Evolutionary conservation across 2,888 invertebrate species (phyloP), one percentile per base, ranked within the genome.

Genomic region (Leucania comma): DNA sequence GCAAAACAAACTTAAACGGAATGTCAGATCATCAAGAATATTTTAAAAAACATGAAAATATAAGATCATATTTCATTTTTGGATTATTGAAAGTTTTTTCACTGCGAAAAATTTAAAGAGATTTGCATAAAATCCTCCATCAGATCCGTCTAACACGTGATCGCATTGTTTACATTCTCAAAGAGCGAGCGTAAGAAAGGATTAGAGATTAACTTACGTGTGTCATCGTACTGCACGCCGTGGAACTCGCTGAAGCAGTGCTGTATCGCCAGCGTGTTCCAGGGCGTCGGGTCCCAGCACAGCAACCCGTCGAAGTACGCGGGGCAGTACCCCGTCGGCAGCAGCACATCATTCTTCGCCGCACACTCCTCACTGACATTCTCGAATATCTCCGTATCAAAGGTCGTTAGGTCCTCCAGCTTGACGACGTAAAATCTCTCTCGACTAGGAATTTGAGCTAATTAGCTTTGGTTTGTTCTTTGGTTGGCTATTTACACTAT

Each of bases 231-330:
- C 82, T 96, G 97, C 70, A 98, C 97, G 73, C 98, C 98, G 83
- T 97, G 96, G 71, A 98, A 96, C 87, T 98, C 97, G 59, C 97
- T 97, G 88, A 98, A 98, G 91, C 99, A 99, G 60, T 97, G 97
- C 81, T 98, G 96, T 35, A 97, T 94, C 1, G 98, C 98, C 62
- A 97, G 91, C 0, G 97, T 96, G 79, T 97, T 97, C 76, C 97
- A 96, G 0, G 97, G 96, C 2, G 98, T 98, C 3, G 97, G 96
- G 17, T 98, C 98, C 99, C 98, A 99, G 91, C 98, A 99, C 48
- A 98, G 95, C 71, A 98, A 94, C 5, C 97, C 97, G 89, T 98
- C 98, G 96, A 97, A 98, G 83, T 97, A 97, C 51, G 97, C 97
- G 69, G 97, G 96, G 89, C 98, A 98, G 90, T 89, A 92, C 66